Evolutionary conservation across 2,888 invertebrate species (phyloP).

Genomic region (Acanthoscelides obtectus): DNA sequence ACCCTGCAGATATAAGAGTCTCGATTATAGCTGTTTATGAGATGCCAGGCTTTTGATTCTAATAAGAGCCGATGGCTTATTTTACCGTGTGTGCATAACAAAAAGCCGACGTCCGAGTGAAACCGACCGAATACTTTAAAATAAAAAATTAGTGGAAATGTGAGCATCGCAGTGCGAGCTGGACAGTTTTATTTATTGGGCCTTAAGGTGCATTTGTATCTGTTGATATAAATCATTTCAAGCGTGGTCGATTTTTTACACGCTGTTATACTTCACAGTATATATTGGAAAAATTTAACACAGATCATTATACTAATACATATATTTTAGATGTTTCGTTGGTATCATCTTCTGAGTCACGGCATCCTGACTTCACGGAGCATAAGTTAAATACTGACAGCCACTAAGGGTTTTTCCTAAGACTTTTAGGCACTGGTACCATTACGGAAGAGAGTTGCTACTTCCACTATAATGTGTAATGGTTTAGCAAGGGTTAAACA

Average conservation of each 20-base stretch:
- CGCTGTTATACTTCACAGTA: neutral
- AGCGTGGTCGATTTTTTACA: neutral
- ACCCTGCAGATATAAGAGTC: constrained; percentile 24
- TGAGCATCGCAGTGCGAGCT: neutral
- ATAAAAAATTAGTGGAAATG: neutral
- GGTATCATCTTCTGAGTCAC: too few species aligned
- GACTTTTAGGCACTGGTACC: too few species aligned
- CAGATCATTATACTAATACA: neutral
- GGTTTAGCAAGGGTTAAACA: too few species aligned
- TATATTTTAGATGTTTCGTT: neutral
- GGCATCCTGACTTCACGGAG: too few species aligned
- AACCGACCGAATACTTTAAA: neutral
- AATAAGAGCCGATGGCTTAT: constrained; percentile 23
- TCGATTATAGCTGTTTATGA: constrained; percentile 32
- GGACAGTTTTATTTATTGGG: neutral
- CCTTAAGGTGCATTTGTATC: neutral
- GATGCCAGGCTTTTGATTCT: constrained; percentile 26
- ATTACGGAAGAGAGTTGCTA: too few species aligned
- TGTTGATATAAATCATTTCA: neutral
- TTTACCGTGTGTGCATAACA: constrained; percentile 6
- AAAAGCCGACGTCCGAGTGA: neutral
- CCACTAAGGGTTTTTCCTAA: too few species aligned
- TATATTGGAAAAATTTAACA: neutral
- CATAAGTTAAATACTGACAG: too few species aligned
- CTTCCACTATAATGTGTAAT: too few species aligned